Evolutionary conservation across 2,797 vertebrate species (phyloP), one percentile per base, ranked within the genome.

Genomic region (Chaetodon trifasciatus): DNA sequence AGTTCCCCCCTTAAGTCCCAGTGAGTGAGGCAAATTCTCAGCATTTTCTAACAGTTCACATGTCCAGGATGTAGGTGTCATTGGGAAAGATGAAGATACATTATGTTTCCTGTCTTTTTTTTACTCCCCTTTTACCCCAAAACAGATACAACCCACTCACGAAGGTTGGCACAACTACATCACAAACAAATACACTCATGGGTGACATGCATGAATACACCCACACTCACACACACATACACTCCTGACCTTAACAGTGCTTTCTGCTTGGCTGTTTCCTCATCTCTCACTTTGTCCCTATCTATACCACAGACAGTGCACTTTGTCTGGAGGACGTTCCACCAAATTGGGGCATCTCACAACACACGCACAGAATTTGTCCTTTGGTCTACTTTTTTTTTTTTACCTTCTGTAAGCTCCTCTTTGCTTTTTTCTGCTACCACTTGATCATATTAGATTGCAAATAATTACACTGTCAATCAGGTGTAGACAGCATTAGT

Each of bases 191-290:
- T 19, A 9, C 0, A 10, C 56, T 55, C 35, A 32, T n/a, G 44
- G 32, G 52, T 68, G 42, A 44, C 39, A 64, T 23, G 72, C 53
- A 39, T 17, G 3, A 7, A 66, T 71, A 62, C 63, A 69, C 15
- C 6, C 47, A 58, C 21, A 10, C 57, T 39, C 39, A 55, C 64
- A 67, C 60, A 49, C 44, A 28, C 58, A 40, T 13, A 39, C 7
- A 23, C 47, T 61, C 19, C 56, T 68, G 77, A 84, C 73, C 77
- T 87, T 81, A 83, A 76, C 74, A 49, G 12, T 73, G 35, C 46
- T 81, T 56, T 73, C 69, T 10, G 63, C 53, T 69, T 65, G 56
- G 62, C 53, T 76, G 52, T 79, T 79, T 67, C 67, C 81, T 65
- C 42, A 19, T 67, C 37, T 78, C 68, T 82, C 50, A 78, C 68